phyloP scores from a whole-genome alignment of 64 coral and sea anemone genomes.

The Montipora efflorescens region DNA sequence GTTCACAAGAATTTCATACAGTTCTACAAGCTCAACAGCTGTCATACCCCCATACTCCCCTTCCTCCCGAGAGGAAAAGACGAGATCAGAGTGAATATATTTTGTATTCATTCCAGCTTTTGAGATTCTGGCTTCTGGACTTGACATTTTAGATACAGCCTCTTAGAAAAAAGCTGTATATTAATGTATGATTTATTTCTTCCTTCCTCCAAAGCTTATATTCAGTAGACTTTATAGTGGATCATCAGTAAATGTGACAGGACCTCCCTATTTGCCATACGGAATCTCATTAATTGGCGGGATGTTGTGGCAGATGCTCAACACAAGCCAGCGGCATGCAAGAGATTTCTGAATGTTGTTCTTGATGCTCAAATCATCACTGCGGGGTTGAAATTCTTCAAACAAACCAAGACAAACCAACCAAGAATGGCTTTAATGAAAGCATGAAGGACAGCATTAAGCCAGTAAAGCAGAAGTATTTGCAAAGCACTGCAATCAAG shows the following conservation, averaged over 20 bases:
- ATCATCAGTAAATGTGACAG: conserved; percentile 22
- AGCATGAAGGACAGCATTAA: not conserved
- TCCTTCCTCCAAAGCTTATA: not conserved
- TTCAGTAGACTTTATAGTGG: conserved; percentile 10
- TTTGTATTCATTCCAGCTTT: not conserved
- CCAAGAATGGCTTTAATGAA: not conserved
- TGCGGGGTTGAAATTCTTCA: not conserved
- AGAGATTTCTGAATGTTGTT: not conserved
- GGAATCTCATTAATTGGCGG: conserved; percentile 1
- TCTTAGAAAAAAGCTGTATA: not conserved
- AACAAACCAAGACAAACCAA: not conserved
- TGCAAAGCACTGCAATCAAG: not conserved
- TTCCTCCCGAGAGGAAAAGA: not conserved
- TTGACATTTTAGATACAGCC: not conserved
- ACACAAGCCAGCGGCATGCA: conserved; percentile 17
- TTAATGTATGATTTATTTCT: not conserved
- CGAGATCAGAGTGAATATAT: not conserved
- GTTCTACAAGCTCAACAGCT: not conserved
- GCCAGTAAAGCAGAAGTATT: not conserved
- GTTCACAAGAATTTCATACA: not conserved
- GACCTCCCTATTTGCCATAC: not conserved
- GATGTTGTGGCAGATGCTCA: conserved; percentile 18
- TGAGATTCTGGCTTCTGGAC: not conserved
- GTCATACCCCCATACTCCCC: not conserved
- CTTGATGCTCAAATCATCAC: not conserved